A percentile compares a stretch with the other conserved stretches of the same genome.
Evolutionary conservation across 2,888 invertebrate species (phyloP).

Genomic region (Folsomia manolachei): DNA sequence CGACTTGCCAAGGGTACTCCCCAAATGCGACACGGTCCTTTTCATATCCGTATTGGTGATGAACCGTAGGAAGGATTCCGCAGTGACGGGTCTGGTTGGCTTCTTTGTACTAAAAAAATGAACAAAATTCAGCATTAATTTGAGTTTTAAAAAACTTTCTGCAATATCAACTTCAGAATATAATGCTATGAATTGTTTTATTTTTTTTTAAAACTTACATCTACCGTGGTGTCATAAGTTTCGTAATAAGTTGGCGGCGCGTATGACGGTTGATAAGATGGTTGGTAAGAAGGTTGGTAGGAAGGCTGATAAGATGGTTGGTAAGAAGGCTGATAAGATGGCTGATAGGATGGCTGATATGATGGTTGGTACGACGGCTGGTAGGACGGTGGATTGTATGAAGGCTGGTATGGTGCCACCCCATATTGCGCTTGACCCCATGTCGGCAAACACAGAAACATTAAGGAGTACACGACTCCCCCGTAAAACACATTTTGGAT

Average conservation of each 20-base stretch:
- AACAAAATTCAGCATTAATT: conserved; percentile 15
- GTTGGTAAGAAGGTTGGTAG: conserved; percentile 11
- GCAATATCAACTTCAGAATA: background rate
- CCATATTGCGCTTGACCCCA: background rate
- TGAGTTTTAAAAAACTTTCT: background rate
- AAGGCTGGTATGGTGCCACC: conserved; percentile 7
- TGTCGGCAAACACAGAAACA: background rate
- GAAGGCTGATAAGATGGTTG: background rate
- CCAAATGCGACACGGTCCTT: conserved; percentile 45
- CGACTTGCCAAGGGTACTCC: conserved; percentile 49
- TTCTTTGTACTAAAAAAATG: conserved; percentile 44
- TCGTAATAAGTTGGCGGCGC: conserved; percentile 40
- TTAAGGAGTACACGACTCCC: background rate
- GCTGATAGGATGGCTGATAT: conserved; percentile 3
- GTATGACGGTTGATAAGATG: conserved; percentile 22
- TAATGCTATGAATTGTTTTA: no score
- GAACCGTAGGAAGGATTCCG: conserved; percentile 48
- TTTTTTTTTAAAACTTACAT: conserved; percentile 45
- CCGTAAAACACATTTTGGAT: background rate
- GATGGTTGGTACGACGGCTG: conserved; percentile 13
- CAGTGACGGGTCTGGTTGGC: conserved; percentile 45
- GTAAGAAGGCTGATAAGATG: conserved; percentile 16
- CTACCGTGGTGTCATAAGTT: conserved; percentile 42
- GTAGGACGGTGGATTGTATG: background rate
- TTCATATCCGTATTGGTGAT: conserved; percentile 43